Evolutionary conservation across 2,888 invertebrate species (phyloP), one percentile per base, ranked within the genome.

Genomic region (Pachydiplax longipennis): DNA sequence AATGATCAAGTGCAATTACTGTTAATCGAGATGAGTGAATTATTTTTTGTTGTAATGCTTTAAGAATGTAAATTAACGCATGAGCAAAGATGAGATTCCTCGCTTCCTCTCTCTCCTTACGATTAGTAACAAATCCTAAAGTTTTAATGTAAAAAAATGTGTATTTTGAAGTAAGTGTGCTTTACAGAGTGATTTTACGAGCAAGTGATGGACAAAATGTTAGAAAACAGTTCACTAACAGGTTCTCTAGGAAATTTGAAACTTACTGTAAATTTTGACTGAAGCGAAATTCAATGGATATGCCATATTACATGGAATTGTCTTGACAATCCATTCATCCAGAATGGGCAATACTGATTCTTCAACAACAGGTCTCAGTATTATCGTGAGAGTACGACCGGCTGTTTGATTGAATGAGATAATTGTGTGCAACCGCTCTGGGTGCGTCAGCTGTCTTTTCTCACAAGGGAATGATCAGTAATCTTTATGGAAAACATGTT

Each of bases 21-120:
- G 87, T 87, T 87, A 87, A 61, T 87, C 87, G 31, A 87, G 87
- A 87, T 37, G 61, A 58, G 37, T 58, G 61, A 87, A 87, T 35
- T 87, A 61, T 87, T 61, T 87, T 87, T 87, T 87, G 35, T 87
- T 87, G 87, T 87, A 87, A 87, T 37, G 87, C 87, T 87, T 87
- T 61, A 35, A 37, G 87, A 65, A 61, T 61, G 61, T 87, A 37
- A 87, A 87, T 37, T 65, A 65, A 58, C 37, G 87, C 61, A 61
- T 87, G 61, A 65, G 87, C 87, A 87, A 61, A 61, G 87, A 61
- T 87, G 22, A 31, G 61, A 61, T 87, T 58, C 87, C 61, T 87
- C 61, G 87, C 87, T 87, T 87, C 87, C 87, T 87, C 87, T 61
- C 87, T 83, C 87, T 87, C 58, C 37, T 87, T 87, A 61, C 61